These are phyloP conservation scores for Bombus pyrosoma DNA, from an alignment of 1,140 invertebrate genomes.

Conservation along the genomic window DNA sequence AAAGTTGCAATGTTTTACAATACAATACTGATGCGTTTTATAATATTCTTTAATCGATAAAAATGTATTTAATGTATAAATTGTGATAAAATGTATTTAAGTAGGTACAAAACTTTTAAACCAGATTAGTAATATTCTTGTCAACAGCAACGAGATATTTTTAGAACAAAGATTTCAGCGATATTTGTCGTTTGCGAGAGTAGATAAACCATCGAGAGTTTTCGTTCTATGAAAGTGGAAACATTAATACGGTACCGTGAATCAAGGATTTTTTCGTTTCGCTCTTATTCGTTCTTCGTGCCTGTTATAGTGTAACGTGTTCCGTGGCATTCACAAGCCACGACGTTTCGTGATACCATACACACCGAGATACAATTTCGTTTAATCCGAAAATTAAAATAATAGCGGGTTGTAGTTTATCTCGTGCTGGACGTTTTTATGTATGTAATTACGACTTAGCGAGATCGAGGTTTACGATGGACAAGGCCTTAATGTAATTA, in stretches of 20 bases:
- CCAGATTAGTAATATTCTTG: not conserved
- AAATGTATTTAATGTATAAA: too few relatives aligned
- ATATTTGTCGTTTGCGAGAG: not conserved
- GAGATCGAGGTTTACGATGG: not conserved
- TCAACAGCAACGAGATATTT: too few relatives aligned
- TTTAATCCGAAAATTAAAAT: slow-evolving; percentile 42
- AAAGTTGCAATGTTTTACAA: not conserved
- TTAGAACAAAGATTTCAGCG: not conserved
- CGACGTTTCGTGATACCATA: not conserved
- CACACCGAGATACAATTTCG: slow-evolving; percentile 6
- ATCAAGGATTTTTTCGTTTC: not conserved
- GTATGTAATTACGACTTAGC: slow-evolving; percentile 1
- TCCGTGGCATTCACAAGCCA: not conserved
- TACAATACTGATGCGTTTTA: too few relatives aligned
- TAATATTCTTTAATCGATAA: not conserved
- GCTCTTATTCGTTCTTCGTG: not conserved
- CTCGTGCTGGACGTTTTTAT: not conserved
- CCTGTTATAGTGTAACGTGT: not conserved
- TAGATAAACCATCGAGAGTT: not conserved
- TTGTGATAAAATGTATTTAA: not conserved
- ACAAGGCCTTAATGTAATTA: slow-evolving; percentile 11
- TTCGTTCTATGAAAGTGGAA: not conserved
- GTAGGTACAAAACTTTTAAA: not conserved
- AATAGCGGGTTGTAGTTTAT: slow-evolving; percentile 2
- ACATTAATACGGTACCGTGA: slow-evolving; percentile 6